Evolutionary conservation across 2,113 vertebrate genomes (phyloP).

Genomic region (Embiotoca jacksoni): DNA sequence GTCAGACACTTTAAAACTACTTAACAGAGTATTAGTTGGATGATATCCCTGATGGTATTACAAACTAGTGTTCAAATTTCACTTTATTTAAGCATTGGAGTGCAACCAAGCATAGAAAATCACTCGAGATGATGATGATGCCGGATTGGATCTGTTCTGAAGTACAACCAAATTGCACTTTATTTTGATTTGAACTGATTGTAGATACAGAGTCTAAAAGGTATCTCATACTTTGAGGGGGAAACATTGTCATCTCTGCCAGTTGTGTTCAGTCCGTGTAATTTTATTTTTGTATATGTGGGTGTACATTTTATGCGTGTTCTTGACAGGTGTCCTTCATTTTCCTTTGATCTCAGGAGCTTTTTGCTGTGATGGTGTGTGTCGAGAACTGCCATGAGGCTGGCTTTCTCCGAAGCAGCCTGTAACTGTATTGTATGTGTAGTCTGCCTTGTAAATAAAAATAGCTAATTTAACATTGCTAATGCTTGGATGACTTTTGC

Average conservation of each 20-base stretch:
- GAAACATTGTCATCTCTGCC: slow-evolving; percentile 38
- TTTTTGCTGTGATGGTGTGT: slow-evolving; percentile 74
- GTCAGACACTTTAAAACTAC: slow-evolving; percentile 47
- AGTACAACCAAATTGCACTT: slow-evolving; percentile 15
- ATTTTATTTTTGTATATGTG: slow-evolving; percentile 66
- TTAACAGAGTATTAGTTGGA: slow-evolving; percentile 55
- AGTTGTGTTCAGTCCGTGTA: slow-evolving; percentile 59
- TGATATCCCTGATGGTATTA: slow-evolving; percentile 47
- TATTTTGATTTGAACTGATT: slow-evolving; percentile 31
- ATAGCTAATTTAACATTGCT: slow-evolving; percentile 64
- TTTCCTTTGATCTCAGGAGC: slow-evolving; percentile 78
- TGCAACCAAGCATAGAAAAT: slow-evolving; percentile 16
- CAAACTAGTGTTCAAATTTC: slow-evolving; percentile 47
- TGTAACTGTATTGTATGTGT: slow-evolving; percentile 73
- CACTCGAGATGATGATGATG: slow-evolving; percentile 20
- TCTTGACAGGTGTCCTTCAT: slow-evolving; percentile 58
- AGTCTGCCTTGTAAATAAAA: slow-evolving; percentile 80
- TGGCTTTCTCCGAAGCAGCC: slow-evolving; percentile 58
- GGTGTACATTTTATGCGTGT: slow-evolving; percentile 61
- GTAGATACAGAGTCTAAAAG: slow-evolving; percentile 9
- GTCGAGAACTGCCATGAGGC: slow-evolving; percentile 60
- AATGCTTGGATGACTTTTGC: neutral
- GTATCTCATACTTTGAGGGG: slow-evolving; percentile 20
- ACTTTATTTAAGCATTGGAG: slow-evolving; percentile 33
- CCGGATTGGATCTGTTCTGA: slow-evolving; percentile 34